Evolutionary conservation across 2,888 invertebrate genomes (phyloP).

Genomic region (Eilema depressum): DNA sequence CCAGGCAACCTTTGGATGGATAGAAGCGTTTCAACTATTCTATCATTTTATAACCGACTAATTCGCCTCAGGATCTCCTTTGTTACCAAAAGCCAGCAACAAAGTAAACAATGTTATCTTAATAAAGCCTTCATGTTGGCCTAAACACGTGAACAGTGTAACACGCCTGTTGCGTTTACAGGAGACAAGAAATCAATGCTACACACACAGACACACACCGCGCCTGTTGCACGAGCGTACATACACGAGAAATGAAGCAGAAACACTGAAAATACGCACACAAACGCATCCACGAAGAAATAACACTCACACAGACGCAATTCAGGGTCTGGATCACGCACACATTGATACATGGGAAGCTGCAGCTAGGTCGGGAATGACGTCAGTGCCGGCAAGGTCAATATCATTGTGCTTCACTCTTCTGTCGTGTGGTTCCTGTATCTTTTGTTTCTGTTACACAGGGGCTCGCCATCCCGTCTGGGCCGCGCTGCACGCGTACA

Average conservation of each 20-base stretch:
- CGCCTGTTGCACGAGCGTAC: constrained; percentile 71
- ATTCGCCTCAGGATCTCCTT: constrained; percentile 25
- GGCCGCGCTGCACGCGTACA: constrained; percentile 69
- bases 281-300: constrained; percentile 40
- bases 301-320: constrained; percentile 57
- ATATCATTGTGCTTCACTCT: constrained; percentile 73
- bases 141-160: constrained; percentile 49
- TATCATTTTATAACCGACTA: constrained; percentile 4
- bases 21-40: neutral
- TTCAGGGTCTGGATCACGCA: constrained; percentile 85
- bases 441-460: constrained; percentile 57
- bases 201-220: constrained; percentile 60
- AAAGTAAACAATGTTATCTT: constrained; percentile 42
- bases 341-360: constrained; percentile 67
- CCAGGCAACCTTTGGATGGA: no score
- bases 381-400: constrained; percentile 87
- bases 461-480: constrained; percentile 78
- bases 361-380: constrained; percentile 88
- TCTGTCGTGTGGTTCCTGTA: constrained; percentile 52
- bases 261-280: constrained; percentile 41
- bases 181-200: constrained; percentile 78
- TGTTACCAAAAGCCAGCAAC: constrained; percentile 33
- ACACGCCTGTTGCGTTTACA: constrained; percentile 73
- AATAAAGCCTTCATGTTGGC: constrained; percentile 46
- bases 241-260: constrained; percentile 46